Evolutionary conservation across 2,888 invertebrate species (phyloP), one percentile per base, ranked within the genome.

Genomic region (Nomada ferruginata): DNA sequence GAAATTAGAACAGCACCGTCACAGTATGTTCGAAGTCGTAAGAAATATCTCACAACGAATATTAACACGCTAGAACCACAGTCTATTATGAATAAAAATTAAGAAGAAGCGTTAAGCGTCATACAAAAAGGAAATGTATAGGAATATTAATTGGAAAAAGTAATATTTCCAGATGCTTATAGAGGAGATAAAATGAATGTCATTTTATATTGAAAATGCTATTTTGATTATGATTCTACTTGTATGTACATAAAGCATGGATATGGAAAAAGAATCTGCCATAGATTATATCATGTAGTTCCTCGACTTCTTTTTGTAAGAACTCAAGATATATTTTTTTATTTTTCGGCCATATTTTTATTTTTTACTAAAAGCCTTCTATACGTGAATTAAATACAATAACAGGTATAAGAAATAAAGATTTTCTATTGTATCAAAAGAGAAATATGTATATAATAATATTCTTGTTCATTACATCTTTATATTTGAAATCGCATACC

Each of bases 1-100:
- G 87, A 92, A 76, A 93, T 93, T 68, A 91, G 92, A 75, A 89
- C 93, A 55, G 89, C 93, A 10, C 83, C 91, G 7, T 85, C 91
- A 50, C 86, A 88, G 36, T 84, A 79, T 26, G 59, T 83, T 53
- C 82, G 86, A 74, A 87, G 64, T 79, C 85, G 87, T 23, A 87
- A 80, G 63, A 87, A 82, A 29, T 85, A 89, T 42, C 74, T 83
- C 7, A 5, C 85, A 2, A 79, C 88, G 15, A 57, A 79, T 64
- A 78, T 85, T 57, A 77, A 87, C 11, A 66, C 82, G 1, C 74
- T 88, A 61, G 82, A 83, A 26, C 57, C 87, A 11, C 42, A 83
- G 1, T 65, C 71, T 59, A 69, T 87, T 26, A 71, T 80, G 36
- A 86, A 84, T 75, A 82, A 81, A 59, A 84, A 87, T 86, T 90